Conservation (phyloP, 2,113 vertebrate genomes). For the Mirounga angustirostris region DNA sequence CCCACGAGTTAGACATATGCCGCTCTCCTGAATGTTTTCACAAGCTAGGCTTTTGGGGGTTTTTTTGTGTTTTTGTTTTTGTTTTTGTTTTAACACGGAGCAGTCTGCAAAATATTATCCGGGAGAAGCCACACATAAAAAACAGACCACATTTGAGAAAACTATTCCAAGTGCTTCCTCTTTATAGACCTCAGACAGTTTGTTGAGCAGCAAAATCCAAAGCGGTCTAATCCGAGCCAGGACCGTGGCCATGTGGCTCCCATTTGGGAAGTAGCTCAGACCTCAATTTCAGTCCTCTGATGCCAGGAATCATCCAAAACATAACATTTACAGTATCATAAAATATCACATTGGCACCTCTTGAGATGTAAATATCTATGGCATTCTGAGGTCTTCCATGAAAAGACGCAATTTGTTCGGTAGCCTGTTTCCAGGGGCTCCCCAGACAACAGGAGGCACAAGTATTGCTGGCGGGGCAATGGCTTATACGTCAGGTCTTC, state of each 20-base stretch:
- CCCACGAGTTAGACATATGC: conserved; percentile 16
- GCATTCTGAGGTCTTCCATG: not conserved
- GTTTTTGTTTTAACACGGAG: conserved; percentile 64
- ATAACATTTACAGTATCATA: not conserved
- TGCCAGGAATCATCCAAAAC: not conserved
- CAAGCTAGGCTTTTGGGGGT: not conserved
- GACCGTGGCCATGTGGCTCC: not conserved
- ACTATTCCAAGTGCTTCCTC: not conserved
- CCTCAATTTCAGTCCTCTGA: not conserved
- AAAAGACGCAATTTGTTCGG: not conserved
- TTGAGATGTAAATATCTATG: not conserved
- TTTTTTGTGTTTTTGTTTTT: not conserved
- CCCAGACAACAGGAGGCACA: not conserved
- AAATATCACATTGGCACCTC: not conserved
- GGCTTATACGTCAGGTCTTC: not conserved
- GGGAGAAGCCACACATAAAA: not conserved
- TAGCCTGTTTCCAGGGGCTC: not conserved
- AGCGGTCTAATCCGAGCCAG: not conserved
- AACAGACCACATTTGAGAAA: not conserved
- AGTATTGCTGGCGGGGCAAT: not conserved
- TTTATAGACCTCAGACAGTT: not conserved
- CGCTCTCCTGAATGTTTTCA: conserved; percentile 54
- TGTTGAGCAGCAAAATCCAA: conserved; percentile 20
- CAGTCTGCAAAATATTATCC: conserved; percentile 1
- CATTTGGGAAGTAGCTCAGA: conserved; percentile 11